Percentiles rank a stretch among this genome's conserved stretches.
These are phyloP conservation scores for Galeruca laticollis DNA, from an alignment of 2,888 invertebrate genomes.

Conservation along the genomic window DNA sequence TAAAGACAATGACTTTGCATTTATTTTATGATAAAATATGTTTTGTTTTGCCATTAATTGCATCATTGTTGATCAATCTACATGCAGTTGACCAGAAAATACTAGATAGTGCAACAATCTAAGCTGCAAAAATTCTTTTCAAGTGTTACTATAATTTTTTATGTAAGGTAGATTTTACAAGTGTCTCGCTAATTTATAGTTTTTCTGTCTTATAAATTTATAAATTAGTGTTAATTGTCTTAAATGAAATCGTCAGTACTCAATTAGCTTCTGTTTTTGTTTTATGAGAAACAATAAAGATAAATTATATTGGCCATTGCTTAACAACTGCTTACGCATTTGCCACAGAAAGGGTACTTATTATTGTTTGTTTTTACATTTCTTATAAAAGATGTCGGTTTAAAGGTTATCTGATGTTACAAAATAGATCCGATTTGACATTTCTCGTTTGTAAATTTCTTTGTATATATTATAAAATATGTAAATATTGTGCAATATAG, in stretches of 20 bases:
- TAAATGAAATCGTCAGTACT: neutral
- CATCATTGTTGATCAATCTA: too few species aligned
- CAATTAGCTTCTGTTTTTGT: neutral
- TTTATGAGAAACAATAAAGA: constrained; percentile 1
- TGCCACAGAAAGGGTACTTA: neutral
- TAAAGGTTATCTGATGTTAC: constrained; percentile 16
- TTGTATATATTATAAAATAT: neutral
- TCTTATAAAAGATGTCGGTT: neutral
- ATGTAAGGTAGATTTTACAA: too few species aligned
- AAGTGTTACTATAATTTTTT: too few species aligned
- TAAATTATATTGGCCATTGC: neutral
- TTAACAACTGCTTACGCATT: neutral
- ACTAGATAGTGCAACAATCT: too few species aligned
- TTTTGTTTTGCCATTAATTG: too few species aligned
- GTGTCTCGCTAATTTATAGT: too few species aligned
- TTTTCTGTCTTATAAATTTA: too few species aligned
- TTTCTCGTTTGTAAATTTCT: neutral
- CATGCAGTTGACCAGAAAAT: too few species aligned
- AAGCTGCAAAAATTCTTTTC: too few species aligned
- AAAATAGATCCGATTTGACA: neutral
- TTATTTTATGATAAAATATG: too few species aligned
- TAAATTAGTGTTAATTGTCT: neutral
- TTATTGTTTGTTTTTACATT: neutral
- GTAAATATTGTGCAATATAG: too few species aligned
- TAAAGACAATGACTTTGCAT: too few species aligned